phyloP scores from a whole-genome alignment of 2,113 vertebrate genomes.

The Bettongia penicillata region DNA sequence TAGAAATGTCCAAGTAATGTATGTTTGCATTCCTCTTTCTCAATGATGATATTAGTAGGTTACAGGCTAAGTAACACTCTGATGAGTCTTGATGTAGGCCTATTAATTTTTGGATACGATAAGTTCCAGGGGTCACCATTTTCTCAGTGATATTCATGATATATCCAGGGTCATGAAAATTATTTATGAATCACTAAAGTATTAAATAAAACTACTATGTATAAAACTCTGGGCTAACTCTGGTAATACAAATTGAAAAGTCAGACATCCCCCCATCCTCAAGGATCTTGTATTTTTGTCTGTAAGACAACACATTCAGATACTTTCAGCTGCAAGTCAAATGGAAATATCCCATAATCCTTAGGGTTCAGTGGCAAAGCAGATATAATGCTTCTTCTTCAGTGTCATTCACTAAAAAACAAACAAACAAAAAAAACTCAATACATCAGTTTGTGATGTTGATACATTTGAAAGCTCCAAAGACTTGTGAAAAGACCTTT shows the following conservation, averaged over 20 bases:
- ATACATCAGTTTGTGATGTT: background rate
- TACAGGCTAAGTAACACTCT: background rate
- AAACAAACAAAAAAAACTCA: too few species aligned
- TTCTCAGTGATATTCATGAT: background rate
- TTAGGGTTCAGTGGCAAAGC: background rate
- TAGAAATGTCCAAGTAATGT: background rate
- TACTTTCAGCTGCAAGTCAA: background rate
- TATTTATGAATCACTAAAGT: background rate
- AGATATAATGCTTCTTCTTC: background rate
- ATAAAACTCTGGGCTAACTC: background rate
- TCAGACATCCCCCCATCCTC: background rate
- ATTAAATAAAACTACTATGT: background rate
- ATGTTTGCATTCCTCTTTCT: background rate
- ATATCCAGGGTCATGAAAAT: background rate
- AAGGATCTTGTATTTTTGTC: background rate
- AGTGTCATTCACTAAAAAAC: background rate
- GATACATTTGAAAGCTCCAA: background rate
- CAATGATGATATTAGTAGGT: background rate
- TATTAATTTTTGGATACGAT: background rate
- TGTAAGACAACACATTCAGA: background rate
- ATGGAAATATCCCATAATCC: background rate
- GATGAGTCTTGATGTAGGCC: background rate
- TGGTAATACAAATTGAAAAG: background rate
- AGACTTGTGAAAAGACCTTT: background rate
- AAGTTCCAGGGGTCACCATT: background rate